These are phyloP conservation scores for Muscicapa striata DNA, from an alignment of 2,797 vertebrate species.

Conservation along the genomic window DNA sequence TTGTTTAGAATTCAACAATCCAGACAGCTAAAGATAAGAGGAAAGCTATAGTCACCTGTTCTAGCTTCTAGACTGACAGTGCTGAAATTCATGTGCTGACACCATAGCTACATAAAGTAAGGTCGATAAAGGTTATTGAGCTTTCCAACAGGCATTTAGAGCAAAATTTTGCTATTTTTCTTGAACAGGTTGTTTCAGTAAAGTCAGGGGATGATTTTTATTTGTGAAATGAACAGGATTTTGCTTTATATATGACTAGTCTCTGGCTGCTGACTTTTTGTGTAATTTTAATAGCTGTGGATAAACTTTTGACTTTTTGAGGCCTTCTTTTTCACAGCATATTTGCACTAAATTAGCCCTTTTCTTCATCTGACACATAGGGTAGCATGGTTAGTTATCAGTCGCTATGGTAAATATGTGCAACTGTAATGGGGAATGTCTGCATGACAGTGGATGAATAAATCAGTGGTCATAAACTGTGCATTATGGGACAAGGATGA, in stretches of 20 bases:
- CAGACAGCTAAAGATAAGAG: neutral
- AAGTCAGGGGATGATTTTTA: neutral
- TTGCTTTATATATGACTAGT: neutral
- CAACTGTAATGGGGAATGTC: neutral
- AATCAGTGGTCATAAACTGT: neutral
- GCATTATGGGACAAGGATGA: neutral
- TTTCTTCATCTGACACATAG: neutral
- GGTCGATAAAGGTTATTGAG: constrained; percentile 71
- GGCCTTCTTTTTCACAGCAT: neutral
- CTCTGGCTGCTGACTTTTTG: neutral
- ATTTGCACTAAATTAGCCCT: neutral
- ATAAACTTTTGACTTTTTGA: neutral
- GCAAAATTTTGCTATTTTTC: neutral
- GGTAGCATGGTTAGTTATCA: neutral
- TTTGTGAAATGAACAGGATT: neutral
- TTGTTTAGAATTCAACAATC: neutral
- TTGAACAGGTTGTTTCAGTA: neutral
- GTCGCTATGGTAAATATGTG: neutral
- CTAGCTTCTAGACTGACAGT: neutral
- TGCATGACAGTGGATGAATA: neutral
- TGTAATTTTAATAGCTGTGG: neutral
- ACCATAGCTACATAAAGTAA: constrained; percentile 64
- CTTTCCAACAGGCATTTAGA: constrained; percentile 68
- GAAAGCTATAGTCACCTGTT: neutral
- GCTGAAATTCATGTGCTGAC: constrained; percentile 77